Evolutionary conservation across 2,797 vertebrate genomes (phyloP), one percentile per base, ranked within the genome.

Genomic region (Mastacembelus armatus): DNA sequence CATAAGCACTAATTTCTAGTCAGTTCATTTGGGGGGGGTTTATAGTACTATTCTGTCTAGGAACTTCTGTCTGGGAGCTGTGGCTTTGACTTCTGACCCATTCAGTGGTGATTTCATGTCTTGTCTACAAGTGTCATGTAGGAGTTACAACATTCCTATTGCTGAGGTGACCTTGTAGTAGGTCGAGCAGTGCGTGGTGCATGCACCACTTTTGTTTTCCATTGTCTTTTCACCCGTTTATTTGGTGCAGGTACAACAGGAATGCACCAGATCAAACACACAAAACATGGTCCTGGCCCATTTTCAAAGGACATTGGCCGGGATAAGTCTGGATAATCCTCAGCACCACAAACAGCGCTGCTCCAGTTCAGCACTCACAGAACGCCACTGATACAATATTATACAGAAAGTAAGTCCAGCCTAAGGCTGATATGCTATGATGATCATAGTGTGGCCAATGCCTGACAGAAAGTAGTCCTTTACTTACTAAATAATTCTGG

Each of bases 321-420:
- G 50, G 45, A 54, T 75, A 71, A 66, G 79, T 81, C 52, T 78
- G 77, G 76, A 79, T 74, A 70, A 84, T 87, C 73, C 62, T 21
- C 65, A 40, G 32, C 47, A 51, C 48, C 65, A 59, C 51, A 70
- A 84, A 70, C 63, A 71, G 54, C 56, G 49, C 21, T 51, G 50
- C 61, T 66, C 58, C 39, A 51, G 27, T 54, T 71, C 47, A 76
- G 36, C 52, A 57, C 59, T 71, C 8, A 6, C 24, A 6, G 2
- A 51, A 35, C 1, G 24, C 56, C 26, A 62, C 48, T 42, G 38
- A 65, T 66, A 48, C 43, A 50, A 59, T 43, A 55, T 59, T 33
- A 50, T 22, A 58, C 35, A 62, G 29, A 55, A 32, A 76, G 15
- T n/a, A 40, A 45, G n/a, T 59, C 40, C 43, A 47, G 36, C 50